Evolutionary conservation across 1,140 invertebrate species (phyloP).

Genomic region (Pseudomyrmex dendroicus): DNA sequence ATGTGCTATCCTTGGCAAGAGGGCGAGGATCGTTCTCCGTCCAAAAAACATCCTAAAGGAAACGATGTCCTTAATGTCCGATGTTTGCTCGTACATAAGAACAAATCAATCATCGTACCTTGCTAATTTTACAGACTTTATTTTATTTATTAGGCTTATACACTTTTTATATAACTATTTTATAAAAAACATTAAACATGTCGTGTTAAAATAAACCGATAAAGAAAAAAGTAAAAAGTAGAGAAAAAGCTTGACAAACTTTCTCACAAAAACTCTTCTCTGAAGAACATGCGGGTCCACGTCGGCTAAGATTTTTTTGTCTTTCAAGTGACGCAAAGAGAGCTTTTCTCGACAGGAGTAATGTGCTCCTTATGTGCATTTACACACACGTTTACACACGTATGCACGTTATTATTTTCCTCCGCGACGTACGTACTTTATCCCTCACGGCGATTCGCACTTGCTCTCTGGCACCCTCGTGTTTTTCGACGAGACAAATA

Average conservation of each 20-base stretch:
- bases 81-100: not conserved
- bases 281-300: constrained; percentile 76
- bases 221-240: not conserved
- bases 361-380: constrained; percentile 61
- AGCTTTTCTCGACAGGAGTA: constrained; percentile 66
- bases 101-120: constrained; percentile 61
- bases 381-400: constrained; percentile 48
- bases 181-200: not conserved
- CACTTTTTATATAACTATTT: not conserved
- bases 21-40: constrained; percentile 49
- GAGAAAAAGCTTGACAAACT: constrained; percentile 43
- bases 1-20: constrained; percentile 63
- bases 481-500: constrained; percentile 78
- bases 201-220: constrained; percentile 15
- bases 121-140: not conserved
- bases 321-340: constrained; percentile 68
- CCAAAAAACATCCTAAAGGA: constrained; percentile 24
- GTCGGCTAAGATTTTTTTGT: constrained; percentile 75
- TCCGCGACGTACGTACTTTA: constrained; percentile 61
- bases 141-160: too few species aligned
- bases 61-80: constrained; percentile 58
- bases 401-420: constrained; percentile 46
- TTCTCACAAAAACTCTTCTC: constrained; percentile 72
- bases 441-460: constrained; percentile 67
- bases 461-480: constrained; percentile 60